Evolutionary conservation across 2,888 invertebrate genomes (phyloP).

Genomic region (Caenorhabditis angaria): DNA sequence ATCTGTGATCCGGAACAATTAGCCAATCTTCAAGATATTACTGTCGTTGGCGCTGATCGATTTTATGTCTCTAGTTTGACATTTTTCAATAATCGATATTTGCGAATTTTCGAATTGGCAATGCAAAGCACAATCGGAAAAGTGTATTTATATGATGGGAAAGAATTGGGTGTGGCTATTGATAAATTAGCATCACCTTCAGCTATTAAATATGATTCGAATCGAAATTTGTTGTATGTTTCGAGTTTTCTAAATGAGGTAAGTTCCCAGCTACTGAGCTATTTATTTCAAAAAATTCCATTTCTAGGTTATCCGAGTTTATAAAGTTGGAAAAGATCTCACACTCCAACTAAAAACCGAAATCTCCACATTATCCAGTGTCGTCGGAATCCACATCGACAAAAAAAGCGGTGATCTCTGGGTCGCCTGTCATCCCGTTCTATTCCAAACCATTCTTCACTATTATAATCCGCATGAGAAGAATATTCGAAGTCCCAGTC

Average conservation of each 20-base stretch:
- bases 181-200: constrained; percentile 52
- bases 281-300: neutral
- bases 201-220: constrained; percentile 56
- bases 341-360: constrained; percentile 49
- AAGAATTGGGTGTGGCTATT: constrained; percentile 30
- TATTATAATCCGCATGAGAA: constrained; percentile 23
- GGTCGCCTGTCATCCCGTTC: constrained; percentile 60
- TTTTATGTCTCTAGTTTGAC: constrained; percentile 64
- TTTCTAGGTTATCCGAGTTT: constrained; percentile 54
- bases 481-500: constrained; percentile 45
- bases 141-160: constrained; percentile 65
- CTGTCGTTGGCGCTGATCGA: constrained; percentile 64
- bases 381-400: constrained; percentile 52
- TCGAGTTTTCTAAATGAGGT: constrained; percentile 60
- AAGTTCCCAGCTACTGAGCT: neutral
- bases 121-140: constrained; percentile 52
- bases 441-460: constrained; percentile 43
- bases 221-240: constrained; percentile 57
- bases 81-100: constrained; percentile 44
- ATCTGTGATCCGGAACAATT: constrained; percentile 47
- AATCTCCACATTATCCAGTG: constrained; percentile 60
- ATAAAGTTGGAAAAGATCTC: constrained; percentile 55
- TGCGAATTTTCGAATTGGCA: constrained; percentile 50
- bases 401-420: constrained; percentile 46
- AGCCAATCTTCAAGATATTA: constrained; percentile 58